phyloP scores from a whole-genome alignment of 2,797 vertebrate genomes.

The Cynopterus sphinx region DNA sequence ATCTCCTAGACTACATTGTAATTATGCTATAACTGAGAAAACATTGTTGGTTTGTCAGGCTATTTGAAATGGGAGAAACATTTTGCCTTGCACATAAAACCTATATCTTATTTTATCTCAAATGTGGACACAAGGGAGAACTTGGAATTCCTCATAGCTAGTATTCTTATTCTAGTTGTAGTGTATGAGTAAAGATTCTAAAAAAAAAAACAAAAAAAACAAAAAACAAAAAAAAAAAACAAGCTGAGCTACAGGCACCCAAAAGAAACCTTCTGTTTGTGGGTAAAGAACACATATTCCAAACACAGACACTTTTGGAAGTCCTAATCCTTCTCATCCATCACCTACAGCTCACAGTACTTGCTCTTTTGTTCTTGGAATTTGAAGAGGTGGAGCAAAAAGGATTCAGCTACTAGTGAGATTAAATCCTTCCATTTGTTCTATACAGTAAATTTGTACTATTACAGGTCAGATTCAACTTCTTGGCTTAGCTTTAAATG shows the following conservation, averaged over 20 bases:
- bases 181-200: background rate
- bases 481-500: background rate
- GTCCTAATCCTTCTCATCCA: background rate
- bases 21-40: background rate
- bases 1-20: background rate
- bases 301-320: background rate
- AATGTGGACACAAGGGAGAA: background rate
- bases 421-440: background rate
- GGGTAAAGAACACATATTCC: background rate
- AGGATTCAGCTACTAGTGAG: background rate
- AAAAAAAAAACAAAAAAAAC: constrained; percentile 39
- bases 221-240: background rate
- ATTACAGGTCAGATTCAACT: background rate
- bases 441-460: background rate
- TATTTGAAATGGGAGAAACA: background rate
- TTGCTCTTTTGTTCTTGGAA: background rate
- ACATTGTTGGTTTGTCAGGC: background rate
- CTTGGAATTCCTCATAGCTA: background rate
- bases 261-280: background rate
- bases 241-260: background rate
- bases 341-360: background rate
- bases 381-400: background rate
- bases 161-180: background rate
- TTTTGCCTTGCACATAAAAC: background rate
- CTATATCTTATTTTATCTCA: background rate